phyloP scores from a whole-genome alignment of 2,113 vertebrate species.

The Leptobrachium leishanense region DNA sequence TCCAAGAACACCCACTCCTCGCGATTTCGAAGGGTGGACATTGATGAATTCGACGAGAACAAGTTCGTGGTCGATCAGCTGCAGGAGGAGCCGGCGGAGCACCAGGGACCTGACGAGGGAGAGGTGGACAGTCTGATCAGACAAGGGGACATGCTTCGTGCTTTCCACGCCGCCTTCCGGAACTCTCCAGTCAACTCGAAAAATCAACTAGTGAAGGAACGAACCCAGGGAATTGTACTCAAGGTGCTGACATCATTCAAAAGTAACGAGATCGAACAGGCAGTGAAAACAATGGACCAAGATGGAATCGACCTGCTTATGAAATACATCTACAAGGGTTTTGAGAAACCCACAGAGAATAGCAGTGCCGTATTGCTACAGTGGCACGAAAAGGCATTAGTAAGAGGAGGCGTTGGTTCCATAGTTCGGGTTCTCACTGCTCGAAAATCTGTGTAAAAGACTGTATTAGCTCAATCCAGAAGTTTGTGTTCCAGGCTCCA shows the following conservation, averaged over 20 bases:
- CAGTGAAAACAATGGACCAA: constrained; percentile 80
- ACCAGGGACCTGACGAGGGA: constrained; percentile 68
- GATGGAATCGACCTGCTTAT: constrained; percentile 77
- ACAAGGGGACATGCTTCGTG: constrained; percentile 80
- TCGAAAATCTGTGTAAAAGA: constrained; percentile 83
- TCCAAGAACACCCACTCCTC: constrained; percentile 78
- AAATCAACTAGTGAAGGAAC: constrained; percentile 79
- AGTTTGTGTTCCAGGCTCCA: constrained; percentile 55
- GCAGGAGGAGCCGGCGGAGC: constrained; percentile 68
- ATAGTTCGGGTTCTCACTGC: constrained; percentile 86
- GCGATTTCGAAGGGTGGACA: constrained; percentile 80
- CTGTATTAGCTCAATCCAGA: constrained; percentile 57
- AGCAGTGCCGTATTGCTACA: constrained; percentile 86
- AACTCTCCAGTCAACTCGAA: constrained; percentile 71
- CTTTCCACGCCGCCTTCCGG: constrained; percentile 74
- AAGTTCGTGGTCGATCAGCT: constrained; percentile 84
- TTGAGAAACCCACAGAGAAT: constrained; percentile 84
- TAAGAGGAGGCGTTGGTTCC: constrained; percentile 80
- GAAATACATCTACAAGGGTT: constrained; percentile 62
- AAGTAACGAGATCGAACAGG: constrained; percentile 83
- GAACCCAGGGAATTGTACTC: constrained; percentile 77
- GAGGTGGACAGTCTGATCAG: constrained; percentile 81
- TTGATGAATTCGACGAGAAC: constrained; percentile 84
- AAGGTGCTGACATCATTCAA: constrained; percentile 81
- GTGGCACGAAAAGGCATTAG: constrained; percentile 89